Evolutionary conservation across 2,113 vertebrate genomes (phyloP).

Genomic region (Pithys albifrons): DNA sequence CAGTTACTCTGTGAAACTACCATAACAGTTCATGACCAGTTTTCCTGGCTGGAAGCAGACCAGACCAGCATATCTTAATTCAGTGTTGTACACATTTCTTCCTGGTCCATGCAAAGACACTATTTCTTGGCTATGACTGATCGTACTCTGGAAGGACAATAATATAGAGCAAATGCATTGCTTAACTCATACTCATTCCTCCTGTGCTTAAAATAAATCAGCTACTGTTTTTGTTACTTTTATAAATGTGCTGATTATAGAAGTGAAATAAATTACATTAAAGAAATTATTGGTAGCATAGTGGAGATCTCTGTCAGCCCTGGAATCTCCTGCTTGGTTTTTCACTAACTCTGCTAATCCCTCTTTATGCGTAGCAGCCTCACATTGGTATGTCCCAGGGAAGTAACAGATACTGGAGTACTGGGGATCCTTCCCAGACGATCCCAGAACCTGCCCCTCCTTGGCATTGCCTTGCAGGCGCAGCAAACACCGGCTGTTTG

Average conservation of each 20-base stretch:
- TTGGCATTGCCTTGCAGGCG: accelerated
- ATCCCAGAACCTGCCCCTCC: too few species aligned
- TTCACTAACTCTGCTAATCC: not conserved
- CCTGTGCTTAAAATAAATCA: not conserved
- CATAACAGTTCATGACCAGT: not conserved
- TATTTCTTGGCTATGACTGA: not conserved
- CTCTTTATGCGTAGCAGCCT: not conserved
- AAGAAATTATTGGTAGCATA: not conserved
- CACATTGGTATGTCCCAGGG: not conserved
- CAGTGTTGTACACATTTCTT: not conserved
- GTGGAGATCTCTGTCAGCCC: not conserved
- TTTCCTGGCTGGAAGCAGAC: not conserved
- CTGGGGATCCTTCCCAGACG: not conserved
- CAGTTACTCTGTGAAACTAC: not conserved
- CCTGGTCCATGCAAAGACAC: not conserved
- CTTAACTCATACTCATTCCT: not conserved
- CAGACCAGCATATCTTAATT: not conserved
- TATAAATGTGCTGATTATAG: not conserved
- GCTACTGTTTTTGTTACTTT: not conserved
- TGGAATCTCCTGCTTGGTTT: not conserved
- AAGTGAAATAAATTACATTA: not conserved
- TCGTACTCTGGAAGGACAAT: not conserved
- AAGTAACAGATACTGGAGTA: accelerated
- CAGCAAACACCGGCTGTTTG: not conserved
- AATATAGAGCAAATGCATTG: not conserved